A percentile compares a stretch with the other conserved stretches of the same genome.
Conservation (phyloP, 2,113 vertebrate species). For the Martes martes region DNA sequence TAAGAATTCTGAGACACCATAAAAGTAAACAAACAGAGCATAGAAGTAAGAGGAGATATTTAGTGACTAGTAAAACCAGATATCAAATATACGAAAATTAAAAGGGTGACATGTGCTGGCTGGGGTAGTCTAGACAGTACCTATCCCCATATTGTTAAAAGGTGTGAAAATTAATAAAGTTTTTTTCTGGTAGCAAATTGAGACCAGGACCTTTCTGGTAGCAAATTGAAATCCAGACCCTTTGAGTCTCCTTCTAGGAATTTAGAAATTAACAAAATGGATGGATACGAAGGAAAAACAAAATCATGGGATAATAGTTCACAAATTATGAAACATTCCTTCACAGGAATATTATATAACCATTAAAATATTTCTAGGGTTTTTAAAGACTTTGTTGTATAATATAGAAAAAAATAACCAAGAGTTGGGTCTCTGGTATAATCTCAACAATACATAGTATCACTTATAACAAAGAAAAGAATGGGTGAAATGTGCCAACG, state of each 20-base stretch:
- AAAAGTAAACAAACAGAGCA: neutral
- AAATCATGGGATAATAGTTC: neutral
- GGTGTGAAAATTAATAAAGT: neutral
- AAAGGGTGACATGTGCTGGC: neutral
- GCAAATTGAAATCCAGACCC: neutral
- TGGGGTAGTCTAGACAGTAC: neutral
- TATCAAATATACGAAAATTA: neutral
- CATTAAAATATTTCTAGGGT: neutral
- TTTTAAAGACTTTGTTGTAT: neutral
- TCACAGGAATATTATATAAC: neutral
- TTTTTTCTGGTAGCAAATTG: neutral
- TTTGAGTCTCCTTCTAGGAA: neutral
- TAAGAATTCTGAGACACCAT: neutral
- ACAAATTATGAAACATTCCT: neutral
- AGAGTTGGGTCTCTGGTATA: neutral
- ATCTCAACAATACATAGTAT: neutral
- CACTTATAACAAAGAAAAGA: neutral
- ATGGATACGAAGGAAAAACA: neutral
- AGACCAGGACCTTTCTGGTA: neutral
- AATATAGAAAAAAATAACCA: neutral
- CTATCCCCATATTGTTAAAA: neutral
- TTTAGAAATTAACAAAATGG: neutral
- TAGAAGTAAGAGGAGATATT: neutral
- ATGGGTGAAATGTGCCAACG: neutral
- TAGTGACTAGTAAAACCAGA: neutral